Base-by-base conservation (phyloP, 2,888 invertebrate species). In the Lepas anatifera region DNA sequence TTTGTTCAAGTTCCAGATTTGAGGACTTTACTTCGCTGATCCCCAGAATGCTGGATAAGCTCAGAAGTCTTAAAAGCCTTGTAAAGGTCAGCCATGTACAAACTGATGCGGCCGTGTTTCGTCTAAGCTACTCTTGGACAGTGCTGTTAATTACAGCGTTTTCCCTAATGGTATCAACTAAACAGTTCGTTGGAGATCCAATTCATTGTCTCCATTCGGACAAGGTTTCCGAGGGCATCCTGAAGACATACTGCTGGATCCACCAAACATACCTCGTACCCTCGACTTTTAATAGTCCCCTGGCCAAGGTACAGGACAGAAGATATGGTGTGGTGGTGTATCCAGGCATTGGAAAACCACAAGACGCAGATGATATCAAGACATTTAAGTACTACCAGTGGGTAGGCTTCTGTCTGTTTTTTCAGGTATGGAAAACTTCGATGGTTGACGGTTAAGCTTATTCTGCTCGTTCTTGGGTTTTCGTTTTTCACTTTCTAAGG, bases 381-480 rank as follows among this genome's bases (percentile, higher is more conserved):
- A 79, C 79, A 71, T 78, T 79, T 75, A 83, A 82, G 76, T 95
- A 95, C 84, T 95, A 95, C 83, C 95, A 95, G 85, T 95, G 95
- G 95, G 95, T 95, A 83, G 94, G 94, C 85, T 95, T 95, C 85
- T 93, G 93, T 85, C 87, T 95, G 80, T 95, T 95, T 84, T 90
- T 95, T 83, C 94, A 94, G 91, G 94, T 93, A 22, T 29, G 52
- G n/a, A n/a, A n/a, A n/a, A n/a, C n/a, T n/a, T n/a, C n/a, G n/a
- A n/a, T n/a, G n/a, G n/a, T n/a, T n/a, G n/a, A n/a, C n/a, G n/a
- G n/a, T n/a, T n/a, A n/a, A n/a, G n/a, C n/a, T n/a, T n/a, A n/a
- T n/a, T n/a, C n/a, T n/a, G n/a, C n/a, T n/a, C n/a, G n/a, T n/a
- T n/a, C n/a, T n/a, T n/a, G n/a, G n/a, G n/a, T n/a, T n/a, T n/a